phyloP scores from a whole-genome alignment of 2,888 invertebrate species.

The Globia sparganii region DNA sequence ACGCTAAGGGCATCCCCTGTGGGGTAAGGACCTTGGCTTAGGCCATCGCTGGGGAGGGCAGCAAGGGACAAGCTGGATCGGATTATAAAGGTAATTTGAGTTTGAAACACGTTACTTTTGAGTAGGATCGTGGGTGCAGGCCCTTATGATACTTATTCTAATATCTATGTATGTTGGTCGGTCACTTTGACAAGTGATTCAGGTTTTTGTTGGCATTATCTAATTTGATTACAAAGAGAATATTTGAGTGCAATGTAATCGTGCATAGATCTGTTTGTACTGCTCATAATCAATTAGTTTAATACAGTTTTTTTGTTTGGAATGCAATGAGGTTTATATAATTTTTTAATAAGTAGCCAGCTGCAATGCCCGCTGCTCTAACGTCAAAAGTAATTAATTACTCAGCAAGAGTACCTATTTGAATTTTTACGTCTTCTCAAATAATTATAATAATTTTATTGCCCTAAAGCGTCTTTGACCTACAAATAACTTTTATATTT shows the following conservation, averaged over 20 bases:
- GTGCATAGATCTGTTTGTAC: constrained; percentile 16
- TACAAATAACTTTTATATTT: background rate
- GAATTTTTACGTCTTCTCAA: background rate
- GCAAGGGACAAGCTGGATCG: background rate
- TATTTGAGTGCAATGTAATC: constrained; percentile 40
- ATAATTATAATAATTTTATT: background rate
- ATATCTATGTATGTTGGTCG: constrained; percentile 19
- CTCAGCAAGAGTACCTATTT: no score
- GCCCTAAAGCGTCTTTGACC: background rate
- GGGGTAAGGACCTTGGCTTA: background rate
- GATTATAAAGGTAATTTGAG: background rate
- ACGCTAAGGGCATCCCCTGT: no score
- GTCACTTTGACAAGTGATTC: constrained; percentile 26
- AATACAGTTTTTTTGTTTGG: constrained; percentile 30
- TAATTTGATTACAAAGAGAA: constrained; percentile 51
- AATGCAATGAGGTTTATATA: background rate
- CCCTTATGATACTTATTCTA: constrained; percentile 19
- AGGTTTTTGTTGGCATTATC: constrained; percentile 39
- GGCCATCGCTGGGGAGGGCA: background rate
- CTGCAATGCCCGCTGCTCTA: background rate
- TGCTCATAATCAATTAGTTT: constrained; percentile 37
- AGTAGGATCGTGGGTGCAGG: background rate
- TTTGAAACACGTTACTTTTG: background rate
- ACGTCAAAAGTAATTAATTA: background rate
- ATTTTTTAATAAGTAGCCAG: background rate